Evolutionary conservation across 1,140 invertebrate genomes (phyloP), one percentile per base, ranked within the genome.

Genomic region (Zophobas atratus): DNA sequence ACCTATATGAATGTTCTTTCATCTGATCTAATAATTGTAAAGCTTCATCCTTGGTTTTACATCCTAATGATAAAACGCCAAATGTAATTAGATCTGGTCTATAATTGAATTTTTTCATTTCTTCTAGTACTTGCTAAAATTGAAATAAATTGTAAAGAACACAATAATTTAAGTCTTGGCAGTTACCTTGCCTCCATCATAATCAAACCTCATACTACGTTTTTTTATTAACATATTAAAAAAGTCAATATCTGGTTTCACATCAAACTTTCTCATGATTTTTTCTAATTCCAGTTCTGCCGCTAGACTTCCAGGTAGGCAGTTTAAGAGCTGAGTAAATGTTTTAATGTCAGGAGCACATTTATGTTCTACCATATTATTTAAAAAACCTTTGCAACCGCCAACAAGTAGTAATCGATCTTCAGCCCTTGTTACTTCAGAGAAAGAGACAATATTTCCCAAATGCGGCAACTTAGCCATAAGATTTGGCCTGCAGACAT

Each of bases 211-310:
- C 76, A 91, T 86, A 82, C 90, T 92, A 71, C 94, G 89, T 84
- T 92, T 95, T 82, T 93, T 95, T 60, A 98, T 97, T 8, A 98
- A 86, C 84, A 94, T 90, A 86, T 98, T 98, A 81, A 91, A 96
- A 84, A 97, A 96, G 84, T 92, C 91, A 46, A 94, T 90, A 87
- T 98, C 96, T 0, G 92, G 86, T 81, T 88, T 89, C 0, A 96
- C 84, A 6, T 89, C 86, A 43, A 88, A 85, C 70, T 87, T 83
- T 67, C 90, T 89, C 83, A 96, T 90, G 34, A 89, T 84, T 46
- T 84, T 78, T 2, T 95, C 77, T 3, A 96, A 81, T 79, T 91
- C 88, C 79, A 92, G 87, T 86, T 98, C 96, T 38, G 90, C 89
- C 55, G 89, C 85, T 70, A 84, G 82, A 39, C 89, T 92, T 63